phyloP scores from a whole-genome alignment of 2,113 vertebrate species.

The Ovibos moschatus region DNA sequence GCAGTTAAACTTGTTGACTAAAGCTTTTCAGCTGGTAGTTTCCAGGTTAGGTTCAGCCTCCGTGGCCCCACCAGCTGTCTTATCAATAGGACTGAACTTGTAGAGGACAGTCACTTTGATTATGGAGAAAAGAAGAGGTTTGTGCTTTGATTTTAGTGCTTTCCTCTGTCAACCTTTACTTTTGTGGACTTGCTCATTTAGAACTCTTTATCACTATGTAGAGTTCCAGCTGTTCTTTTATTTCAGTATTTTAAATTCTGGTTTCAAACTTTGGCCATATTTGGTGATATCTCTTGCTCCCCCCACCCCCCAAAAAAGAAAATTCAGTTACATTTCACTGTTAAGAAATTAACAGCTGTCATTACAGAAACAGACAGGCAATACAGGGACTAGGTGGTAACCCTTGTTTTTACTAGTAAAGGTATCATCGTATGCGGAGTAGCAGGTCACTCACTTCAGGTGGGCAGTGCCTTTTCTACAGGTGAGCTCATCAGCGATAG shows the following conservation, averaged over 20 bases:
- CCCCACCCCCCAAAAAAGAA: neutral
- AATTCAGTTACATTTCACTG: neutral
- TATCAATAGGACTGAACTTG: neutral
- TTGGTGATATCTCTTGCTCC: neutral
- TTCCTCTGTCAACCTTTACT: neutral
- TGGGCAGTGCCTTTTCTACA: neutral
- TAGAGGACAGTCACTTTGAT: neutral
- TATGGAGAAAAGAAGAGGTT: neutral
- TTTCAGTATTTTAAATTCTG: neutral
- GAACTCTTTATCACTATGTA: neutral
- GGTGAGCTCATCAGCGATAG: neutral
- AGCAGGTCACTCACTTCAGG: neutral
- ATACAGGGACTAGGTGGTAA: neutral
- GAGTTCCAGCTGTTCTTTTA: neutral
- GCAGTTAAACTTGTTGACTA: neutral
- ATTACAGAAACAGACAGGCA: neutral
- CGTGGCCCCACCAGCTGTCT: neutral
- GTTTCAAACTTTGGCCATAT: neutral
- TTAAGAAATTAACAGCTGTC: neutral
- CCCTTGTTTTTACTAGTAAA: neutral
- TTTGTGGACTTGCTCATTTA: neutral
- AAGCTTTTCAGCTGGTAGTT: neutral
- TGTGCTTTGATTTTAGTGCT: neutral
- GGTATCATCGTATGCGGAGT: neutral
- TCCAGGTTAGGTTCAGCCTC: no score